Percentiles rank a stretch among this genome's conserved stretches.
phyloP scores from a whole-genome alignment of 1,140 invertebrate genomes.

The Brachionus paranguensis region DNA sequence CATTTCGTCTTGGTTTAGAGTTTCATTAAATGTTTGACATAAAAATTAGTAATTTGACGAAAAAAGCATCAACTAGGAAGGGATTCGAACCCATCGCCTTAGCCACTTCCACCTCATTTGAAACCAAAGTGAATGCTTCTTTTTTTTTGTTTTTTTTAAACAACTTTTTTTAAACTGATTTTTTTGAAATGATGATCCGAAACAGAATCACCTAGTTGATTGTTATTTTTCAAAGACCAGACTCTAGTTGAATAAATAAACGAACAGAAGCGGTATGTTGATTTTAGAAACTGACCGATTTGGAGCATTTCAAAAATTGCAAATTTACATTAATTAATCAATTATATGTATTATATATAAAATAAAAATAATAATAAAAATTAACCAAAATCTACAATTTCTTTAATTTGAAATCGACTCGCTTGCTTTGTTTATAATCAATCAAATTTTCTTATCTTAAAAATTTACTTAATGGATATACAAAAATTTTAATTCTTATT shows the following conservation, averaged over 20 bases:
- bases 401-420: background rate
- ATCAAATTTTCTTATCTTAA: background rate
- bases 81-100: background rate
- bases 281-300: constrained; percentile 4
- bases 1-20: constrained; percentile 3
- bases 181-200: background rate
- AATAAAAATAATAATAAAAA: background rate
- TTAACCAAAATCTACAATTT: background rate
- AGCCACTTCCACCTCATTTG: background rate
- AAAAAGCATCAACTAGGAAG: background rate
- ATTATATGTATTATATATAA: constrained; percentile 1
- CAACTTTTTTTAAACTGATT: background rate
- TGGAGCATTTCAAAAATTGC: background rate
- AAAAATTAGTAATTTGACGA: background rate
- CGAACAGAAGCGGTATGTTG: background rate
- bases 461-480: background rate
- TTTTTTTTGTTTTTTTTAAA: background rate
- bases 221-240: background rate
- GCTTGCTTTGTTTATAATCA: constrained; percentile 23
- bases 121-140: background rate
- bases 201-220: background rate
- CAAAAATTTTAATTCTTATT: background rate
- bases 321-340: constrained; percentile 19
- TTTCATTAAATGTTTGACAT: background rate
- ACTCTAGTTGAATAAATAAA: background rate